A percentile compares a stretch with the other conserved stretches of the same genome.
Conservation (phyloP, 2,888 invertebrate species). For the Nomada hirtipes region DNA sequence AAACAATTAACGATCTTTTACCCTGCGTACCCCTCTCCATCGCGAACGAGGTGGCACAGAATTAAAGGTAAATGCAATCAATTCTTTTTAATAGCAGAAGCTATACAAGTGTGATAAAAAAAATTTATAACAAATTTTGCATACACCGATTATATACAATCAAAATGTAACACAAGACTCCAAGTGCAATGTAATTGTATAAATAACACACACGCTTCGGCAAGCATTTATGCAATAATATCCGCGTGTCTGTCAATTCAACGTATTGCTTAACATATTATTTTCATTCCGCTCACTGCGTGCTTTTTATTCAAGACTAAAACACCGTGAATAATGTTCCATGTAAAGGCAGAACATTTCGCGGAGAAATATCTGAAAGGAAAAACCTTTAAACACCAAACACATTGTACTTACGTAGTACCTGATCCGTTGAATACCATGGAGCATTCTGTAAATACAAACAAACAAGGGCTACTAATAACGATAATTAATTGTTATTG, state of each 20-base stretch:
- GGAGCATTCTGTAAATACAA: conserved; percentile 58
- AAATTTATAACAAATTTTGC: background rate
- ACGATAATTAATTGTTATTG: conserved; percentile 62
- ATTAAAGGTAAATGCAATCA: too few relatives aligned
- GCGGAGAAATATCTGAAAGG: background rate
- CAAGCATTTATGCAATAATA: conserved; percentile 19
- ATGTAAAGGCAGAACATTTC: background rate
- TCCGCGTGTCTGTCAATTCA: conserved; percentile 8
- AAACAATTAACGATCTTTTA: background rate
- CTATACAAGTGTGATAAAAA: background rate
- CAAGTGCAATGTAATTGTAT: conserved; percentile 17
- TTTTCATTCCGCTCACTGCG: conserved; percentile 9
- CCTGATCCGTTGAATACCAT: conserved; percentile 29
- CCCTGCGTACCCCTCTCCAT: background rate
- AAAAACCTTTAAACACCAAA: conserved; percentile 13
- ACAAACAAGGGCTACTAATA: conserved; percentile 74
- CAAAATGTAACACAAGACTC: conserved; percentile 2
- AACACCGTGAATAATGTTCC: background rate
- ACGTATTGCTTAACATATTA: conserved; percentile 2
- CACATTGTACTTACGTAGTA: conserved; percentile 38
- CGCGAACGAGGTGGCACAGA: too few relatives aligned
- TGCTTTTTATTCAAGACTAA: background rate
- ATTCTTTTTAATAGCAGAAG: too few relatives aligned
- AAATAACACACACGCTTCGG: background rate
- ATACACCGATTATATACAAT: background rate